These are phyloP conservation scores for Noctua fimbriata DNA, from an alignment of 2,888 invertebrate genomes.

Conservation along the genomic window DNA sequence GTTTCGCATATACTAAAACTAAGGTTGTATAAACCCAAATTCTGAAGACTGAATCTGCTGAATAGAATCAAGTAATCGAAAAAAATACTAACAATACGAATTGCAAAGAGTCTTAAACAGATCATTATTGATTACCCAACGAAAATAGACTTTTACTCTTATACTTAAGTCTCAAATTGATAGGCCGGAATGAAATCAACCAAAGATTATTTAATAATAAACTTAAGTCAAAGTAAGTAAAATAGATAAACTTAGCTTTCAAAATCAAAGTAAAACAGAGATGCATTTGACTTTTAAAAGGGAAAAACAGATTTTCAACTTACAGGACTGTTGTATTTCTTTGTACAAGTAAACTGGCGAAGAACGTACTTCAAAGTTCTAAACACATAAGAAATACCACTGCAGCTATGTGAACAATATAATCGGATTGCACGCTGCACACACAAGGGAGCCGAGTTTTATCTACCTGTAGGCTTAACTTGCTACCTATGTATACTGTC, in stretches of 20 bases:
- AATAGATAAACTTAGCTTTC: background rate
- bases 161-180: no score
- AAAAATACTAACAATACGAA: no score
- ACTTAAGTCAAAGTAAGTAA: background rate
- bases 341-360: background rate
- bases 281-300: background rate
- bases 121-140: no score
- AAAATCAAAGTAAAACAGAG: no score
- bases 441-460: conserved; percentile 45
- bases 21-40: background rate
- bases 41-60: no score
- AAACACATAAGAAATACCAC: conserved; percentile 20
- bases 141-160: no score
- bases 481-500: background rate
- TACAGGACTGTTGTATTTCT: background rate
- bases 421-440: conserved; percentile 57
- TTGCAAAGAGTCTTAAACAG: no score
- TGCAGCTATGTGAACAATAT: conserved; percentile 39
- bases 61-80: no score
- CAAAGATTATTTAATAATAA: background rate
- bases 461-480: conserved; percentile 38
- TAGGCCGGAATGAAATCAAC: no score
- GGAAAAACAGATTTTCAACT: background rate
- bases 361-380: background rate
- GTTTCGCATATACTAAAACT: no score